phyloP scores from a whole-genome alignment of 64 coral and sea anemone genomes.

The Orbicella faveolata region DNA sequence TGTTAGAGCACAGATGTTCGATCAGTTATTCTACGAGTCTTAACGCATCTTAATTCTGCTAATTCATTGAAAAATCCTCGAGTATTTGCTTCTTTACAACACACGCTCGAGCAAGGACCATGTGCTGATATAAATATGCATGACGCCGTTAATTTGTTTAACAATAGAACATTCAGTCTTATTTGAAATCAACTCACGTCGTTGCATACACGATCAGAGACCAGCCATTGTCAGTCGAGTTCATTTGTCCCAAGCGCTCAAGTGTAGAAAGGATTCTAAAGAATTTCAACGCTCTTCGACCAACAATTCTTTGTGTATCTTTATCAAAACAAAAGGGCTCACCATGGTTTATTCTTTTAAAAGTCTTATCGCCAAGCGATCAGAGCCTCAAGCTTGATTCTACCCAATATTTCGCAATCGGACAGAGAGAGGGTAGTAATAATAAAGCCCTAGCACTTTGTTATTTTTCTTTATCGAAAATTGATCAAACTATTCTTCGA shows the following conservation, averaged over 20 bases:
- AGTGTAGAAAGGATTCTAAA: neutral
- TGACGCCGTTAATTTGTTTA: constrained; percentile 8
- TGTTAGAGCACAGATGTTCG: neutral
- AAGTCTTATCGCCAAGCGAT: neutral
- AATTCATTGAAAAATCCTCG: constrained; percentile 21
- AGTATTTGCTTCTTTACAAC: neutral
- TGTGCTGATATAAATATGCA: constrained; percentile 46
- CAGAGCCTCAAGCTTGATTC: neutral
- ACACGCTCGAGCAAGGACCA: neutral
- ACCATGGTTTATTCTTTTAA: neutral
- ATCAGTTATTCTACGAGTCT: neutral
- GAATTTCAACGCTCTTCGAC: neutral
- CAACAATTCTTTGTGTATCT: neutral
- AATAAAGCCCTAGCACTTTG: too few relatives aligned
- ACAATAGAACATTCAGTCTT: neutral
- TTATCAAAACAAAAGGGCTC: neutral
- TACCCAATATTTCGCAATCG: neutral
- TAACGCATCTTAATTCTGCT: constrained; percentile 1
- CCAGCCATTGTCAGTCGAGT: neutral
- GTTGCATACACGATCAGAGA: neutral
- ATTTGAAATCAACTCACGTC: constrained; percentile 18
- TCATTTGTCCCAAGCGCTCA: neutral
- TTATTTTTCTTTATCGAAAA: too few relatives aligned
- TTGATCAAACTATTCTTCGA: too few relatives aligned
- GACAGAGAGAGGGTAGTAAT: neutral